Evolutionary conservation across 1,140 invertebrate species (phyloP).

Genomic region (Aphelenchoides fujianensis): DNA sequence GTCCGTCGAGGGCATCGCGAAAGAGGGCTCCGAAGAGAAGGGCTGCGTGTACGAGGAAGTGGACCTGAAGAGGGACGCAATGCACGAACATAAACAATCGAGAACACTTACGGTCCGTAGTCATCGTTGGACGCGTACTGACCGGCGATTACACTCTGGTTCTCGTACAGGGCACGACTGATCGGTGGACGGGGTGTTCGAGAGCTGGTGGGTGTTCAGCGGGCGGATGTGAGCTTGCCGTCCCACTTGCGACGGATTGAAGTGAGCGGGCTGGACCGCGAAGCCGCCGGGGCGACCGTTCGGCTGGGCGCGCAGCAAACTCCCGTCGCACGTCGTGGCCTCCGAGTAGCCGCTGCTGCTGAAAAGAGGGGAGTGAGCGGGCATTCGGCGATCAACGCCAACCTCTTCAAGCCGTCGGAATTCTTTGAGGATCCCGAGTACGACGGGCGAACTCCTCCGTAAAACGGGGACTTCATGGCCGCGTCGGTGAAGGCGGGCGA

Average conservation of each 20-base stretch:
- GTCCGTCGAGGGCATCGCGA: neutral
- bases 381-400: neutral
- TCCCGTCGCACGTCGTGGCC: neutral
- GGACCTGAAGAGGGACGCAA: neutral
- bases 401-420: conserved; percentile 1
- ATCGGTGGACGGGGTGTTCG: too few relatives aligned
- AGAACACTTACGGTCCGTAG: too few relatives aligned
- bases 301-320: too few relatives aligned
- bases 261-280: too few relatives aligned
- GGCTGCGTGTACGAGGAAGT: neutral
- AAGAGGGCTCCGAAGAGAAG: neutral
- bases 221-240: too few relatives aligned
- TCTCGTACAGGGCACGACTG: too few relatives aligned
- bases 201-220: too few relatives aligned
- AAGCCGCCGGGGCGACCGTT: too few relatives aligned
- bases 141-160: too few relatives aligned
- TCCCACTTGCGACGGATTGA: too few relatives aligned
- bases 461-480: neutral
- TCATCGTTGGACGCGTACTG: too few relatives aligned
- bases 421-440: neutral
- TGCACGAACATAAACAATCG: too few relatives aligned
- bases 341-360: neutral
- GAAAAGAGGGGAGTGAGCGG: neutral
- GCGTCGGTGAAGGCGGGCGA: neutral
- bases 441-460: neutral